A percentile compares a stretch with the other conserved stretches of the same genome.
phyloP scores from a whole-genome alignment of 1,140 invertebrate genomes.

The Drosophila subobscura region DNA sequence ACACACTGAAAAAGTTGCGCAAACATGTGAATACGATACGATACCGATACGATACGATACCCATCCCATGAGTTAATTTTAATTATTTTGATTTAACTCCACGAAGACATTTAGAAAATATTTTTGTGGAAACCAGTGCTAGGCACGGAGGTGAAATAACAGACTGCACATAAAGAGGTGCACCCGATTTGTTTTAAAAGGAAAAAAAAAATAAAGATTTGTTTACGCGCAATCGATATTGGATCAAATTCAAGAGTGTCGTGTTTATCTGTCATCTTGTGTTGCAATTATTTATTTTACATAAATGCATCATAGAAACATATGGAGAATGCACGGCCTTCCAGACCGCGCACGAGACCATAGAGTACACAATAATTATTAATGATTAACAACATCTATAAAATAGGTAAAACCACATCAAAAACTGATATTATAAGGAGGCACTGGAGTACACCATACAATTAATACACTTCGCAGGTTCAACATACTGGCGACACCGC shows the following conservation, averaged over 20 bases:
- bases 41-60: too few relatives aligned
- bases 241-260: constrained; percentile 8
- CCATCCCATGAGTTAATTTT: constrained; percentile 36
- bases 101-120: constrained; percentile 5
- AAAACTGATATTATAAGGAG: constrained; percentile 64
- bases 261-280: neutral
- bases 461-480: constrained; percentile 31
- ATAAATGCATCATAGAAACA: constrained; percentile 50
- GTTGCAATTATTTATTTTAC: constrained; percentile 39
- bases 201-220: constrained; percentile 39
- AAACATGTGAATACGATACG: constrained; percentile 31
- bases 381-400: constrained; percentile 51
- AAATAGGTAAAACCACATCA: constrained; percentile 58
- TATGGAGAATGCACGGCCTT: constrained; percentile 13
- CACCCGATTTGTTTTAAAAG: constrained; percentile 9
- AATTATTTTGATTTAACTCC: constrained; percentile 30
- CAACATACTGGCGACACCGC: neutral
- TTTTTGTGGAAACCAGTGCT: constrained; percentile 42
- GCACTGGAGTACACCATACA: constrained; percentile 57
- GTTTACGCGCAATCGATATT: constrained; percentile 5
- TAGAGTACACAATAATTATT: constrained; percentile 36
- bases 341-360: constrained; percentile 2
- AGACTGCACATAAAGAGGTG: constrained; percentile 10
- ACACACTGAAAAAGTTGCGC: neutral
- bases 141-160: constrained; percentile 27